phyloP scores from a whole-genome alignment of 2,888 invertebrate species.

The Automeris io region DNA sequence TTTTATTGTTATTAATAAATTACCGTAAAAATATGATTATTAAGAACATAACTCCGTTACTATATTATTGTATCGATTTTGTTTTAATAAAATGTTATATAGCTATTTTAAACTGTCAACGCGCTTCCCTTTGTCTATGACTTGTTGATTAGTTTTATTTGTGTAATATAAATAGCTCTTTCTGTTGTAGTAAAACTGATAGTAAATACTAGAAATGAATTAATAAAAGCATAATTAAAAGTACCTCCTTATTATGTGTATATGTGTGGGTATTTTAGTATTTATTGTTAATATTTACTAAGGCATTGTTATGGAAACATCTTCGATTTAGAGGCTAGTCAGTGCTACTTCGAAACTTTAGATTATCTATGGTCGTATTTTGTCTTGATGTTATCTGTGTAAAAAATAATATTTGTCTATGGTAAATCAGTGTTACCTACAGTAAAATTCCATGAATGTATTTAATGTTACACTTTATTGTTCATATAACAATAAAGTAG shows the following conservation, averaged over 20 bases:
- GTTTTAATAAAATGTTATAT: no score
- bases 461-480: conserved; percentile 42
- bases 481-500: conserved; percentile 45
- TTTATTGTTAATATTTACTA: conserved; percentile 7
- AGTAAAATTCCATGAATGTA: conserved; percentile 51
- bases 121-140: conserved; percentile 14
- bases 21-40: no score
- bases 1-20: no score
- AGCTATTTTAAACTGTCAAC: not conserved
- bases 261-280: conserved; percentile 6
- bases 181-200: conserved; percentile 9
- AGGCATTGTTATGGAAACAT: conserved; percentile 6
- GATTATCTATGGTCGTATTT: conserved; percentile 43
- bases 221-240: not conserved
- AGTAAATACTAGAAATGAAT: not conserved
- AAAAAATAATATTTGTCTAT: conserved; percentile 13
- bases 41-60: no score
- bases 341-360: conserved; percentile 33
- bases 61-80: no score
- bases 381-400: conserved; percentile 18
- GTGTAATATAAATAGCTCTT: conserved; percentile 26
- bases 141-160: conserved; percentile 64
- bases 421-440: conserved; percentile 29
- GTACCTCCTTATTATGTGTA: not conserved
- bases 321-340: conserved; percentile 28